Conservation (phyloP, 2,888 invertebrate genomes). For the Pasiphila rectangulata region DNA sequence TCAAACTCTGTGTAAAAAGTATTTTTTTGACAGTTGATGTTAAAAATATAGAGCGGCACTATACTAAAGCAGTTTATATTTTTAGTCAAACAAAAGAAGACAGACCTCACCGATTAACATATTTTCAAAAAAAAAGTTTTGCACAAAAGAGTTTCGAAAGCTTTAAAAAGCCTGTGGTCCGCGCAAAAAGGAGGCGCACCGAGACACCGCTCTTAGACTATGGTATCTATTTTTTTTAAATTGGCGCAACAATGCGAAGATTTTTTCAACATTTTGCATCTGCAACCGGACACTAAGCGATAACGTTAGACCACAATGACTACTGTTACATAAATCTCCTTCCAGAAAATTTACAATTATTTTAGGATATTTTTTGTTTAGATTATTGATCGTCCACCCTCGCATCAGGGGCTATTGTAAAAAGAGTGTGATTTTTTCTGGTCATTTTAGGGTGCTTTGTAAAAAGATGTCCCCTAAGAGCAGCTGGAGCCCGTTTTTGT, state of each 20-base stretch:
- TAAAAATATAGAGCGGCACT: too few species aligned
- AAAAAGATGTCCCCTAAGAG: conserved; percentile 69
- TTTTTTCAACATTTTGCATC: conserved; percentile 56
- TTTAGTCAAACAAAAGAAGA: not conserved
- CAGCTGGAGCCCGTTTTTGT: conserved; percentile 58
- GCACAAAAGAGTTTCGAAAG: conserved; percentile 28
- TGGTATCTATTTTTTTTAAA: conserved; percentile 33
- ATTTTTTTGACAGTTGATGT: too few species aligned
- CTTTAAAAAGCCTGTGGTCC: conserved; percentile 24
- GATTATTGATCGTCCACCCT: conserved; percentile 77
- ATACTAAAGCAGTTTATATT: too few species aligned
- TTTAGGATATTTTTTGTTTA: conserved; percentile 63
- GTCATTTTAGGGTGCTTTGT: conserved; percentile 73
- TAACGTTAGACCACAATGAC: conserved; percentile 68
- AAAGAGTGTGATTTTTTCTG: conserved; percentile 73
- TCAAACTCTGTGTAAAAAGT: too few species aligned
- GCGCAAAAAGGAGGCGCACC: conserved; percentile 22
- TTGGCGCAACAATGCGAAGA: conserved; percentile 45
- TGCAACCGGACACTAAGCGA: conserved; percentile 71
- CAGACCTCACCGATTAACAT: not conserved
- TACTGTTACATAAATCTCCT: conserved; percentile 75
- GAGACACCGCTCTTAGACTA: conserved; percentile 32
- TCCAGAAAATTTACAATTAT: conserved; percentile 74
- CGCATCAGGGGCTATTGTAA: conserved; percentile 69
- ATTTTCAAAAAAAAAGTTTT: conserved; percentile 3